These are phyloP conservation scores for Rhea pennata DNA, from an alignment of 2,113 vertebrate species.

Conservation along the genomic window DNA sequence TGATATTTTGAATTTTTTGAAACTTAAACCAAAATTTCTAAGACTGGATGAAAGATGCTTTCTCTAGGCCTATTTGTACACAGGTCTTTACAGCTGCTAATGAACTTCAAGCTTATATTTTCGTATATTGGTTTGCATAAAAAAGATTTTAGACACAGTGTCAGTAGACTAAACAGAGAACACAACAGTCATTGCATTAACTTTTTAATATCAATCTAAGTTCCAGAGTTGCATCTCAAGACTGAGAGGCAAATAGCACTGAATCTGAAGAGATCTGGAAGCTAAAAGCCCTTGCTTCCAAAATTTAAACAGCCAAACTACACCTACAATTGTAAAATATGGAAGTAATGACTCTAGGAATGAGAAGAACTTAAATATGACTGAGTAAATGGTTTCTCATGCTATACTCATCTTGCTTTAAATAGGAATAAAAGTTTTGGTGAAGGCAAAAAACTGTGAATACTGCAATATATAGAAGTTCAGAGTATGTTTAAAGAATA, in stretches of 20 bases:
- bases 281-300: background rate
- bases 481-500: background rate
- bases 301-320: background rate
- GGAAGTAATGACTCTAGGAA: background rate
- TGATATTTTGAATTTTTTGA: background rate
- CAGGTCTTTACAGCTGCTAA: background rate
- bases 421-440: background rate
- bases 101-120: background rate
- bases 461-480: background rate
- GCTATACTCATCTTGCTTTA: background rate
- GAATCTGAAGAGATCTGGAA: background rate
- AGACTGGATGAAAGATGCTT: background rate
- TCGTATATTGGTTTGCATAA: background rate
- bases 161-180: background rate
- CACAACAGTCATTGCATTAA: background rate
- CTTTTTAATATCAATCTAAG: background rate
- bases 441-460: background rate
- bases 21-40: background rate
- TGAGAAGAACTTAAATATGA: background rate
- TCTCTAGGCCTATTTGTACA: background rate
- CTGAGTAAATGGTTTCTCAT: background rate
- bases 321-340: background rate
- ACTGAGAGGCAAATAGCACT: background rate
- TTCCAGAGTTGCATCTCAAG: background rate
- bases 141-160: background rate